phyloP scores from a whole-genome alignment of 2,797 vertebrate species.

The Squalus acanthias region DNA sequence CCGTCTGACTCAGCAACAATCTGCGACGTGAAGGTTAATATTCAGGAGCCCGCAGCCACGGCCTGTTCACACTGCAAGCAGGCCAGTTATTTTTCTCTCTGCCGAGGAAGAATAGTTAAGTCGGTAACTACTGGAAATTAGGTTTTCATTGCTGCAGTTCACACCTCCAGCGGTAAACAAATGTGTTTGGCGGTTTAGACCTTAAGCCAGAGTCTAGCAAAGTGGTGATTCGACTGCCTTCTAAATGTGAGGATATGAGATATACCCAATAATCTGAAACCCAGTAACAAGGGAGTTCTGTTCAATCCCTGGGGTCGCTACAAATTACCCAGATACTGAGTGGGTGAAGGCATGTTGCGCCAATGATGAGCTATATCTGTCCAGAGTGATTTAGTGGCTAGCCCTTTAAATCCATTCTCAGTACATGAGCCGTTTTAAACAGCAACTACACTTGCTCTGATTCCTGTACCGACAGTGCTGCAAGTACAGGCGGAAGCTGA shows the following conservation, averaged over 20 bases:
- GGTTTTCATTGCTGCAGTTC: background rate
- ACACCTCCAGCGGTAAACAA: background rate
- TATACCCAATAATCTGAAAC: background rate
- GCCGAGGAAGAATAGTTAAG: too few species aligned
- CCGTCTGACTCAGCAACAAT: too few species aligned
- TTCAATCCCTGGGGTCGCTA: background rate
- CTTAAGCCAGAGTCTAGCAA: background rate
- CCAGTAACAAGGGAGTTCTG: too few species aligned
- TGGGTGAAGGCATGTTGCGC: background rate
- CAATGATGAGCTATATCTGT: background rate
- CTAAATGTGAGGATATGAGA: background rate
- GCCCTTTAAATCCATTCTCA: background rate
- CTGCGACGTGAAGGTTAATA: too few species aligned
- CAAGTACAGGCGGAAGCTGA: background rate
- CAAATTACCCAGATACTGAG: too few species aligned
- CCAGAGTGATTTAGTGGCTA: background rate
- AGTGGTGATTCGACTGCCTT: background rate
- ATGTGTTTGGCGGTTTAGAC: background rate
- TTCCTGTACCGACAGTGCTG: background rate
- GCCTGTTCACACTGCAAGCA: too few species aligned
- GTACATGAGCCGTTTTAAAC: background rate
- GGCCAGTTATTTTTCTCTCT: too few species aligned
- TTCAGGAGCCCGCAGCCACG: too few species aligned
- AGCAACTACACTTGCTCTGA: background rate
- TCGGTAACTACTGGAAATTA: too few species aligned